Evolutionary conservation across 2,113 vertebrate species (phyloP).

Genomic region (Etheostoma cragini): DNA sequence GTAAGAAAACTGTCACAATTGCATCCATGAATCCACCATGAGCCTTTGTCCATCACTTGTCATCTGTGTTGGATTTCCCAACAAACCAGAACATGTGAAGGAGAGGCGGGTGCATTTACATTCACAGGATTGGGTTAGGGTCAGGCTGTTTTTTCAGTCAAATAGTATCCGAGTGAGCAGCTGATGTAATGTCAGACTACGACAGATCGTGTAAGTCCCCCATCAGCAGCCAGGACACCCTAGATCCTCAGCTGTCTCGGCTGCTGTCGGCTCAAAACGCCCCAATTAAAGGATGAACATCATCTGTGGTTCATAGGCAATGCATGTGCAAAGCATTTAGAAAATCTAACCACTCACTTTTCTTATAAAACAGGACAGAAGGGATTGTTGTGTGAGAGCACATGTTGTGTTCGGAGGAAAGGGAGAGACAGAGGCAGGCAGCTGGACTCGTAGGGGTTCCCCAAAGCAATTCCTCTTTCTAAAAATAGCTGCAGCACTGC

Average conservation of each 20-base stretch:
- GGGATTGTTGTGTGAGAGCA: background rate
- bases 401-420: background rate
- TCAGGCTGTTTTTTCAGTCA: background rate
- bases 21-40: background rate
- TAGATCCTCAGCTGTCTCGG: slow-evolving; percentile 9
- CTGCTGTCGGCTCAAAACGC: slow-evolving; percentile 24
- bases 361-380: background rate
- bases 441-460: slow-evolving; percentile 63
- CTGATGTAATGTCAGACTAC: background rate
- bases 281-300: slow-evolving; percentile 36
- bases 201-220: slow-evolving; percentile 3
- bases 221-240: background rate
- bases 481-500: slow-evolving; percentile 66
- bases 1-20: background rate
- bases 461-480: slow-evolving; percentile 61
- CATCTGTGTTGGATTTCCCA: background rate
- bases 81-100: background rate
- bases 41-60: background rate
- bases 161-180: background rate
- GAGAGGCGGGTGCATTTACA: background rate
- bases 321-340: background rate
- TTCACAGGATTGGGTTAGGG: no score
- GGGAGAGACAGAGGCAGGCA: slow-evolving; percentile 28
- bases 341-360: no score
- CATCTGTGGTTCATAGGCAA: background rate